A percentile compares a stretch with the other conserved stretches of the same genome.
These are phyloP conservation scores for Venusia cambrica DNA, from an alignment of 2,888 invertebrate species.

Conservation along the genomic window DNA sequence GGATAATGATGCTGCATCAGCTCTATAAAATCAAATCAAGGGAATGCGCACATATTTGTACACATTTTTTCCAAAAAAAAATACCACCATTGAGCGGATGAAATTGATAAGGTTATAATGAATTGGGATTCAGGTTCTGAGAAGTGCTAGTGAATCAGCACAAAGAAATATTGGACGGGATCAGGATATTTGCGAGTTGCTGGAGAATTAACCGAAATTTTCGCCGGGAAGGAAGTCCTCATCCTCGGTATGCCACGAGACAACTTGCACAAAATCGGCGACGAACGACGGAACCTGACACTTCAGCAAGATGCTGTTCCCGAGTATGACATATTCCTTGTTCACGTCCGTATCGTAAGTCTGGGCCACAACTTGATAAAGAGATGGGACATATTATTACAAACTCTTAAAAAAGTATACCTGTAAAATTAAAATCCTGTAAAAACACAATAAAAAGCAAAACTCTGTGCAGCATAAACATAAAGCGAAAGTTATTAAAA, in stretches of 20 bases:
- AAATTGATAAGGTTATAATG: no score
- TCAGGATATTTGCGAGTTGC: constrained; percentile 19
- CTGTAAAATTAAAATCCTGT: constrained; percentile 7
- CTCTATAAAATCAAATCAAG: no score
- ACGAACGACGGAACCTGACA: constrained; percentile 93
- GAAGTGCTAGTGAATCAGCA: no score
- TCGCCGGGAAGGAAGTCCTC: constrained; percentile 85
- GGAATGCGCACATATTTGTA: no score
- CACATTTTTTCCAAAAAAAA: no score
- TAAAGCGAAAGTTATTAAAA: no score
- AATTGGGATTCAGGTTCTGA: no score
- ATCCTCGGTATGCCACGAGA: constrained; percentile 90
- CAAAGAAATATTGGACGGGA: constrained; percentile 27
- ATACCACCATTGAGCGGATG: no score
- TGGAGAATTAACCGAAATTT: constrained; percentile 77
- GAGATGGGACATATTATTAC: no score
- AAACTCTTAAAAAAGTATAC: neutral
- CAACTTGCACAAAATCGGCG: constrained; percentile 90
- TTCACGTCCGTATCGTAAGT: constrained; percentile 91
- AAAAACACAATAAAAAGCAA: constrained; percentile 2
- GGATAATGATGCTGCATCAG: constrained; percentile 17
- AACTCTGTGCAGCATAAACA: constrained; percentile 6
- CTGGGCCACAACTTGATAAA: constrained; percentile 92
- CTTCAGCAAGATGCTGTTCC: constrained; percentile 90
- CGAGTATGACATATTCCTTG: constrained; percentile 91